phyloP scores from a whole-genome alignment of 2,888 invertebrate genomes.

The Macrosoma leucophasiata region DNA sequence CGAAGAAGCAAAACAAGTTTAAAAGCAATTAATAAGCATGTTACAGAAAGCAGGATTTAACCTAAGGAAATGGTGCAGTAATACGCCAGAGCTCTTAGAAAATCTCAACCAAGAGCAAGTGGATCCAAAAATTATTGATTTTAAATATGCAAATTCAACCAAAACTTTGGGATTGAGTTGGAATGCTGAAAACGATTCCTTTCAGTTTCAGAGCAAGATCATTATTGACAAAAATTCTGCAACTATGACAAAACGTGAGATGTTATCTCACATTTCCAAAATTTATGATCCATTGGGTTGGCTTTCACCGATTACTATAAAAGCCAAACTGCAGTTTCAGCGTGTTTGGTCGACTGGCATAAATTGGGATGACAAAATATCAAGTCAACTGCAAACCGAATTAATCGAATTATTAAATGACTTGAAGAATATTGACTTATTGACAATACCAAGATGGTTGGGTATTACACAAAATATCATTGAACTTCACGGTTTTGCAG shows the following conservation, averaged over 20 bases:
- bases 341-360: too few species aligned
- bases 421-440: too few species aligned
- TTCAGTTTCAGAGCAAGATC: conserved; percentile 10
- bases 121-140: too few species aligned
- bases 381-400: too few species aligned
- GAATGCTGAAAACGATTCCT: conserved; percentile 7
- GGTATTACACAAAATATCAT: conserved; percentile 12
- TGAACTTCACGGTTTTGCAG: conserved; percentile 26
- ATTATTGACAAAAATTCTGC: background rate
- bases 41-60: conserved; percentile 29
- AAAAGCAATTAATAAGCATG: conserved; percentile 23
- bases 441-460: conserved; percentile 5
- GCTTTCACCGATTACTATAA: conserved; percentile 9
- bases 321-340: conserved; percentile 12
- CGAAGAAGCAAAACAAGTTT: conserved; percentile 17
- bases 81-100: conserved; percentile 18
- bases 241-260: conserved; percentile 8
- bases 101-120: conserved; percentile 9
- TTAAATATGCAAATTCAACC: too few species aligned
- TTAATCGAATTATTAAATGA: too few species aligned
- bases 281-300: conserved; percentile 18
- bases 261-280: conserved; percentile 16
- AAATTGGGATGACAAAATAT: too few species aligned
- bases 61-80: conserved; percentile 29
- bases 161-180: conserved; percentile 16